Evolutionary conservation across 2,113 vertebrate species (phyloP), one percentile per base, ranked within the genome.

Genomic region (Brevimyrus niger): DNA sequence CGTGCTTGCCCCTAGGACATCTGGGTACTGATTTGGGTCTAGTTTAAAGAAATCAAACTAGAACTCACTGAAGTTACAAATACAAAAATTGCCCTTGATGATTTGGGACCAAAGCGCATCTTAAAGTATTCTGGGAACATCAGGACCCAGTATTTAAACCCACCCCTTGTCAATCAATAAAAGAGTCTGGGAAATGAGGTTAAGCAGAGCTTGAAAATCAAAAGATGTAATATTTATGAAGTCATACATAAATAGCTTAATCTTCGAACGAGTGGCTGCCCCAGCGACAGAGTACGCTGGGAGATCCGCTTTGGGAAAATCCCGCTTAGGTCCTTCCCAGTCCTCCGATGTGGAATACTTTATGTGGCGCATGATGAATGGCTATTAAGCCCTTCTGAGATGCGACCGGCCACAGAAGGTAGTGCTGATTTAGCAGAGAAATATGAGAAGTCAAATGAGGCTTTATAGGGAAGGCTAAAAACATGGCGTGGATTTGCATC

Each of bases 221-320:
- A 90, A 87, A 94, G 83, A 94, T 94, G 87, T 93, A 95, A 94
- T 94, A 95, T 95, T 93, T 92, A 95, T 94, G 93, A 94, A 88
- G 46, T 92, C 86, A 76, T 91, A 95, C 95, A 93, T 94, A 92
- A 95, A 94, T 94, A 89, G 89, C 90, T 92, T 89, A 95, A 93
- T 92, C 93, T 94, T 89, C 88, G 92, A 92, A 92, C 76, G 92
- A 90, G 92, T 90, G 91, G 91, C 94, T 90, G 53, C 86, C 80
- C 89, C 87, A 91, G 94, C 92, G 90, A 92, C 89, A 86, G 91
- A 87, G 89, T 80, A 92, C 91, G 65, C 93, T 88, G 87, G 92
- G 86, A 88, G 88, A 88, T 90, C 90, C 91, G 86, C 92, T 92
- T 92, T 91, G 87, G 89, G 47, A 91, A 91, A 90, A 87, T 93